phyloP scores from a whole-genome alignment of 2,113 vertebrate species.

The Phyllostomus hastatus region DNA sequence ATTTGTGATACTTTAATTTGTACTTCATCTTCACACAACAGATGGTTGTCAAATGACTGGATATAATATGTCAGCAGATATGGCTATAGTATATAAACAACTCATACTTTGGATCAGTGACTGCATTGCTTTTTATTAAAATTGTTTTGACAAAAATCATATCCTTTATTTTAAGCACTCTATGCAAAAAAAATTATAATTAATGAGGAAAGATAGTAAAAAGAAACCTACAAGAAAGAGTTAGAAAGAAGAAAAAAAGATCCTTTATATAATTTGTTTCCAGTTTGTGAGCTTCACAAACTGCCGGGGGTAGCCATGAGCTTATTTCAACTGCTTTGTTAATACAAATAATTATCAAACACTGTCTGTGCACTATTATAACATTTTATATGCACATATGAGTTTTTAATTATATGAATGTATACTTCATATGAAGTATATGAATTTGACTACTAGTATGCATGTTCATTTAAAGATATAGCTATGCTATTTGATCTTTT shows the following conservation, averaged over 20 bases:
- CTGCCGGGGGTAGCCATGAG: neutral
- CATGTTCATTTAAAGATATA: neutral
- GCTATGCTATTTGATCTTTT: neutral
- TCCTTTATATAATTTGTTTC: neutral
- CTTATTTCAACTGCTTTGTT: neutral
- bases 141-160: neutral
- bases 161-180: neutral
- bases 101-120: neutral
- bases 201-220: neutral
- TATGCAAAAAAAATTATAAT: neutral
- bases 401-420: neutral
- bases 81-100: neutral
- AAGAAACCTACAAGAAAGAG: neutral
- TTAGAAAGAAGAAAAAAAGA: neutral
- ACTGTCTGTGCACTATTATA: neutral
- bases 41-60: neutral
- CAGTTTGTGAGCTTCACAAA: neutral
- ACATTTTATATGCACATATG: neutral
- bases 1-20: neutral
- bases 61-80: neutral
- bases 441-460: neutral
- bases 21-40: neutral
- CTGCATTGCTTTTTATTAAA: neutral
- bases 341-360: neutral
- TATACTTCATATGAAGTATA: too few species aligned